Base-by-base conservation (phyloP, 2,797 vertebrate genomes). In the Molossus alvarezi region DNA sequence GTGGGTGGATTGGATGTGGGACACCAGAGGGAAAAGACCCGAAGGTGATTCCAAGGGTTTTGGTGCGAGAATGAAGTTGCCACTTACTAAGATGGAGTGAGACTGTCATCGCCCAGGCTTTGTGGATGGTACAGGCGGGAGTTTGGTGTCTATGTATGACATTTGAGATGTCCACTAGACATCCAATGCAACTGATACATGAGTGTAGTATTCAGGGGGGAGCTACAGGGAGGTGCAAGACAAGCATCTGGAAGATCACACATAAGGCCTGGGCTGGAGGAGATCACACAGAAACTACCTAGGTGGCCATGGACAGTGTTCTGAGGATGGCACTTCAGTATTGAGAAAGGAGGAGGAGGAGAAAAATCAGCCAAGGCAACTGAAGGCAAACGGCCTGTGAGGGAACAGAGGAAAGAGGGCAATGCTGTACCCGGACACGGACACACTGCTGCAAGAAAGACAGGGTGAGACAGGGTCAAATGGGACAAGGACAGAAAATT, bases 161-260 rank as follows among this genome's bases (percentile, higher is more conserved):
- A n/a, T 76, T 14, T 58, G 41, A 71, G 55, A 20, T 5, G 1
- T 23, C 41, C 62, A 20, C 55, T 15, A 69, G 12, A 75, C 3
- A 25, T 9, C 4, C 12, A 65, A 10, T 41, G 12, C 0, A 60
- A 14, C 37, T 48, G 27, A 17, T 41, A 7, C 3, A 51, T 37
- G 29, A 62, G 17, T 41, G 55, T 10, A 9, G 2, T 37, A 3
- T 53, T 82, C 21, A 6, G 1, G 75, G 18, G 23, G 23, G 41
- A 45, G 6, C 41, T 45, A 45, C 41, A 80, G 15, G 53, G 5
- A 67, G 9, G 23, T 53, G 18, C 12, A 37, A 69, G 23, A 7
- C 1, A 9, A 0, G 21, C 33, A 14, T 60, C 25, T 45, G 9
- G 37, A 72, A 51, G 25, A 53, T 6, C 0, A 4, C 2, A 20